Base-by-base conservation (phyloP, 2,888 invertebrate species). In the Drosophila rellima region DNA sequence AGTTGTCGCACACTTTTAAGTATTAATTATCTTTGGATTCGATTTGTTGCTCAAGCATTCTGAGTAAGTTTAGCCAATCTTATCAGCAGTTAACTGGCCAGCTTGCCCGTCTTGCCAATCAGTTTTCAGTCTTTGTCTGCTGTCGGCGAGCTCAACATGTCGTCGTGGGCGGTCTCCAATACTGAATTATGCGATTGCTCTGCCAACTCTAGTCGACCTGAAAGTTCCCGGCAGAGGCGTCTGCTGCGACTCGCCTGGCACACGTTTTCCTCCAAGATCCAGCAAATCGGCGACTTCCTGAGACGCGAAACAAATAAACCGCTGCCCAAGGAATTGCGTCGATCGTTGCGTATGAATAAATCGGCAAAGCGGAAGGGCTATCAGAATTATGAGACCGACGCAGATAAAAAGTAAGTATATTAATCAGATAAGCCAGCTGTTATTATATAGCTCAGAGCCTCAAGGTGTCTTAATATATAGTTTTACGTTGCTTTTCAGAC, bases 281-380 rank as follows among this genome's bases (percentile, higher is more conserved):
- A 88, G 40, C 67, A 78, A 55, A 54, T 91, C 2, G 78, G 88
- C 2, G 77, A 63, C 45, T 68, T 86, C 13, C 52, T 90, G 6
- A 57, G 67, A 13, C 79, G 83, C 1, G 87, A 88, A 62, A 75
- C 80, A 0, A 90, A 90, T 39, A 90, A 89, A 18, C 90, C 91
- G 0, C 52, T 91, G 50, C 86, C 86, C 47, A 90, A 90, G 70
- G 90, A 91, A 50, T 51, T 90, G 42, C 84, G 90, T 1, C 80
- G 85, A 70, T 90, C 91, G 47, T 31, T 90, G 70, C 88, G 88
- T 40, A 69, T 90, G 23, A 90, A 90, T 71, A 91, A 91, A 60
- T 90, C 90, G 59, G 84, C 90, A 2, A 82, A 71, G 35, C 79
- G 82, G 23, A 90, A 90, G 61, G 90, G 90, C 42, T 90, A 90